Evolutionary conservation across 2,113 vertebrate species (phyloP).

Genomic region (Parus major): DNA sequence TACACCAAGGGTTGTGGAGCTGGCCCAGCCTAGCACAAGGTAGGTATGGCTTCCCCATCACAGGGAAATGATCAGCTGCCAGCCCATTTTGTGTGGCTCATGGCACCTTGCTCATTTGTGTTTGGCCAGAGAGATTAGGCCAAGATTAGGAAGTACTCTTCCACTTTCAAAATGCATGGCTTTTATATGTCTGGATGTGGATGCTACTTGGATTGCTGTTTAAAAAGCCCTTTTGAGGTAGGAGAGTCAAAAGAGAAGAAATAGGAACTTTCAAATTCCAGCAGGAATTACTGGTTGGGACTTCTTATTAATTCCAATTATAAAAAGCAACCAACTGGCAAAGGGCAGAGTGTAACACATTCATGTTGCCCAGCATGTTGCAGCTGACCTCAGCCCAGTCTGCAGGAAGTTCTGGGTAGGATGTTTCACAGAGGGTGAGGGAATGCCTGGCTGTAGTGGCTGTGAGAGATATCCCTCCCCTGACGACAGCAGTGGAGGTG

Average conservation of each 20-base stretch:
- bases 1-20: slow-evolving; percentile 41
- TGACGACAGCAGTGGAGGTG: neutral
- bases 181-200: neutral
- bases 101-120: neutral
- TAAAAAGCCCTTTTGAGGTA: neutral
- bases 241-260: neutral
- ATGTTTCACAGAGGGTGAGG: neutral
- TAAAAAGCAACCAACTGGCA: neutral
- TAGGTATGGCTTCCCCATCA: neutral
- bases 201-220: neutral
- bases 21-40: slow-evolving; percentile 61
- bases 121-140: neutral
- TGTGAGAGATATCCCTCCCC: neutral
- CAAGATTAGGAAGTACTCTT: neutral
- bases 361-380: neutral
- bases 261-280: neutral
- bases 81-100: neutral
- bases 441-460: neutral
- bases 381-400: neutral
- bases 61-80: neutral
- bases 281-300: neutral
- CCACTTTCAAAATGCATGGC: neutral
- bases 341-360: neutral
- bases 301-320: neutral
- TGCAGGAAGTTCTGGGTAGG: neutral